These are phyloP conservation scores for Thymelicus lineola DNA, from an alignment of 2,888 invertebrate species.

Conservation along the genomic window DNA sequence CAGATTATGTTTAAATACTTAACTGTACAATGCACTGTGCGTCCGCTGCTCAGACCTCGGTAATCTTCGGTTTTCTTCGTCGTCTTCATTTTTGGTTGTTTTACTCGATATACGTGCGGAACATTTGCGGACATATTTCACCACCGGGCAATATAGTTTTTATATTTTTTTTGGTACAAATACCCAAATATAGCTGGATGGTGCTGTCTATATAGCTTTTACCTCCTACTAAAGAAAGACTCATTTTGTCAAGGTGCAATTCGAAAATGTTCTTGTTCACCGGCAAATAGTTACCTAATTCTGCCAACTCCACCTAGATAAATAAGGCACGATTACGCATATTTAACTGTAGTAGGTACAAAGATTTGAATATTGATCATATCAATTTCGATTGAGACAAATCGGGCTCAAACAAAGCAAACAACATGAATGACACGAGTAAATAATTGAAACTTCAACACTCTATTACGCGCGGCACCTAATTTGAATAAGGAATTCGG, in stretches of 20 bases:
- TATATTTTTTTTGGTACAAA: too few species aligned
- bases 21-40: too few species aligned
- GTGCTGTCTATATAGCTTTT: too few species aligned
- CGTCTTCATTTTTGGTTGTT: too few species aligned
- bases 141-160: too few species aligned
- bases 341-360: not conserved
- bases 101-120: too few species aligned
- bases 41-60: too few species aligned
- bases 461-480: not conserved
- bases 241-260: too few species aligned
- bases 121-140: too few species aligned
- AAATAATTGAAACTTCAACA: constrained; percentile 4
- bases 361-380: not conserved
- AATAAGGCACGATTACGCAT: not conserved
- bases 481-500: constrained; percentile 3
- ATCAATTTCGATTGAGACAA: not conserved
- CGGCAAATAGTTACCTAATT: not conserved
- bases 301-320: not conserved
- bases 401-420: not conserved
- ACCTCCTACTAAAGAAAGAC: too few species aligned
- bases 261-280: not conserved
- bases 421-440: not conserved
- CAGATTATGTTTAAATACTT: not conserved
- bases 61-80: too few species aligned
- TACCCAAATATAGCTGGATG: too few species aligned